phyloP scores from a whole-genome alignment of 2,113 vertebrate genomes.

The Rhynchomys soricoides region DNA sequence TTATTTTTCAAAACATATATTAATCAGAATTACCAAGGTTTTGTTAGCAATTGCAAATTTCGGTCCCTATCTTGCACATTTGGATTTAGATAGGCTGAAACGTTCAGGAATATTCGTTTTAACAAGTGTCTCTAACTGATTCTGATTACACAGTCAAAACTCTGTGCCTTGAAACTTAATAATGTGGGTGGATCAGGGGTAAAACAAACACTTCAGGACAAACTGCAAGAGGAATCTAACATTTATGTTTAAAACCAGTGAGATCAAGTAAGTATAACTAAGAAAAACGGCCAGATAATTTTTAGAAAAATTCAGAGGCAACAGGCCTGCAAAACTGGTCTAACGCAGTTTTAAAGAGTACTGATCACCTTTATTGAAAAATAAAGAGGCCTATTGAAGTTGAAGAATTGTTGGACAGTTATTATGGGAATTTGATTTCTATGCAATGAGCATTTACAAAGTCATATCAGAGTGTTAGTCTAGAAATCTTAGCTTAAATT shows the following conservation, averaged over 20 bases:
- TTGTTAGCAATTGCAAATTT: neutral
- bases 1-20: neutral
- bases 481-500: neutral
- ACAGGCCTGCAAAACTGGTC: neutral
- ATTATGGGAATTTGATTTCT: neutral
- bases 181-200: neutral
- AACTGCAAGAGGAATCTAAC: neutral
- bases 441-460: neutral
- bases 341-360: constrained; percentile 24
- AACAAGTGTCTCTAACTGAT: neutral
- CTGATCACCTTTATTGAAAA: neutral
- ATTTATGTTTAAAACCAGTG: neutral
- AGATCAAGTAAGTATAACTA: neutral
- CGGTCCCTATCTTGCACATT: neutral
- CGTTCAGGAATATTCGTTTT: neutral
- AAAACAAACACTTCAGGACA: neutral
- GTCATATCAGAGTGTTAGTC: neutral
- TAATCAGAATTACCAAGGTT: neutral
- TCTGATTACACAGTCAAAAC: neutral
- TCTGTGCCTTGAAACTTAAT: neutral
- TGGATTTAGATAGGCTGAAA: neutral
- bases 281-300: neutral
- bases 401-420: neutral
- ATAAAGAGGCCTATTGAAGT: neutral
- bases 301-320: neutral